Base-by-base conservation (phyloP, 2,888 invertebrate genomes). In the Rotaria macrura region DNA sequence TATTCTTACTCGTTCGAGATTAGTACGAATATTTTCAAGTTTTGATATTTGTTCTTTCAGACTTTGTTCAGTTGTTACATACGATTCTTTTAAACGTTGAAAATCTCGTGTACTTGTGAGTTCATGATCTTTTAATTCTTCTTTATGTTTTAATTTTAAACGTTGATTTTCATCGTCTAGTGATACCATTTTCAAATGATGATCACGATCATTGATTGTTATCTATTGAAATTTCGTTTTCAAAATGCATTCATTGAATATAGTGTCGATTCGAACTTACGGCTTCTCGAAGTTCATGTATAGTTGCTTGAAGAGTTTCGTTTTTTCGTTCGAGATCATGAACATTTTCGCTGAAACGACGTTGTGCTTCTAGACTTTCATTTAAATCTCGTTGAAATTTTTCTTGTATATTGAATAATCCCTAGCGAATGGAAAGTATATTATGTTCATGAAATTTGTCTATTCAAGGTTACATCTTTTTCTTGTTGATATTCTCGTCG, bases 21-120 rank as follows among this genome's bases (percentile, higher is more conserved):
- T 89, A 83, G 89, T 87, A 9, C 89, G 87, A 40, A 89, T 88
- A 85, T 88, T 88, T 87, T 90, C 90, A 87, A 90, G 85, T 84
- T 89, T 89, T 85, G 89, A 88, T 29, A 90, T 89, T 72, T 90
- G 87, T 43, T 91, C 90, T 84, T 89, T 88, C 86, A 90, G 87
- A 29, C 88, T 88, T 84, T 88, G 88, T 87, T 91, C 90, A 34
- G 88, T 87, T 55, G 89, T 89, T 38, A 89, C 90, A 47, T 88
- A 87, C 72, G 90, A 90, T 55, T 89, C 89, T 87, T 88, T 88
- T 25, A 89, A 86, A 86, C 89, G 87, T n/a, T 88, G 86, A 25
- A 90, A 87, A 89, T 90, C 85, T 72, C 54, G 49, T 25, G 72
- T 65, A 4, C n/a, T 17, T 10, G 34, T 84, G 29, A 34, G 25